Percentiles rank a stretch among this genome's conserved stretches.
These are phyloP conservation scores for Pachyrhynchus sulphureomaculatus DNA, from an alignment of 1,140 invertebrate species.

Conservation along the genomic window DNA sequence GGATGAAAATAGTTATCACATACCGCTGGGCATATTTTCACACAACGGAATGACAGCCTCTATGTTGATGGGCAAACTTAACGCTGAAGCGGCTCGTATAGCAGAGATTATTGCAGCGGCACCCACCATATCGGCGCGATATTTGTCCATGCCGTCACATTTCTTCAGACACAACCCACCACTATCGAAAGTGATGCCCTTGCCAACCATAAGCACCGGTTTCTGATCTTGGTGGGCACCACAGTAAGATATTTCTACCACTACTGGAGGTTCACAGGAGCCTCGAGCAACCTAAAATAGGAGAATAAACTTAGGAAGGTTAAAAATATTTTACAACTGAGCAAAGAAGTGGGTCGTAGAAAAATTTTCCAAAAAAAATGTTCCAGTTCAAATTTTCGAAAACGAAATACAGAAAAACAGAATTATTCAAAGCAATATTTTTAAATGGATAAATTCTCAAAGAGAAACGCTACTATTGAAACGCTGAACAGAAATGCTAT, in stretches of 20 bases:
- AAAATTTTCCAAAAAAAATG: no score
- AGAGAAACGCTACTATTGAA: no score
- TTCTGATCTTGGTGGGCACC: conserved; percentile 45
- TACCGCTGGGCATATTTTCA: conserved; percentile 74
- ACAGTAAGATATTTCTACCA: conserved; percentile 71
- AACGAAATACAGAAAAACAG: no score
- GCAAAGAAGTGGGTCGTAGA: no score
- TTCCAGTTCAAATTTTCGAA: no score
- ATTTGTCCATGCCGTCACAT: conserved; percentile 66
- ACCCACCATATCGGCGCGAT: conserved; percentile 82
- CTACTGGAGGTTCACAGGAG: conserved; percentile 68
- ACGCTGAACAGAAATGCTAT: no score
- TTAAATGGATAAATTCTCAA: no score
- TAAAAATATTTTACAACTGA: no score
- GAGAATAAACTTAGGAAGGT: background rate
- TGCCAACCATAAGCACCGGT: conserved; percentile 60
- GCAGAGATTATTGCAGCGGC: conserved; percentile 72
- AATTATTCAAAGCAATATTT: no score
- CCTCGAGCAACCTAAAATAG: conserved; percentile 56
- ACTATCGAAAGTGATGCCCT: conserved; percentile 79
- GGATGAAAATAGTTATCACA: no score
- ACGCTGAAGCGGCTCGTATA: conserved; percentile 63
- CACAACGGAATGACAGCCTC: conserved; percentile 67
- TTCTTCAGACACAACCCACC: conserved; percentile 81
- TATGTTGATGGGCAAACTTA: conserved; percentile 72